phyloP scores from a whole-genome alignment of 2,113 vertebrate genomes.

The Proteles cristata region DNA sequence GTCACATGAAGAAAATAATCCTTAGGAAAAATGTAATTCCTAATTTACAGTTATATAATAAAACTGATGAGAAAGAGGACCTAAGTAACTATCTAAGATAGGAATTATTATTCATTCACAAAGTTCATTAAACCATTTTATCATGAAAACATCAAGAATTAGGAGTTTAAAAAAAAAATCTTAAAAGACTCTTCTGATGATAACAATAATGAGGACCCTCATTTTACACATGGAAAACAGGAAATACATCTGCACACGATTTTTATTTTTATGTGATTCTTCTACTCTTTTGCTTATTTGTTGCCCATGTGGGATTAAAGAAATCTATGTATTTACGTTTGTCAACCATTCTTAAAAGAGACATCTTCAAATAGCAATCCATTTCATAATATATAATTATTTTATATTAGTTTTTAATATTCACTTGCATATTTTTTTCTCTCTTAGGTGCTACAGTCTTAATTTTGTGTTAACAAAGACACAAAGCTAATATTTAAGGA shows the following conservation, averaged over 20 bases:
- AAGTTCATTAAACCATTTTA: slow-evolving; percentile 1
- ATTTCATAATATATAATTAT: neutral
- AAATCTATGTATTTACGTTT: slow-evolving; percentile 11
- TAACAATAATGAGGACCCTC: neutral
- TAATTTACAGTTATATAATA: neutral
- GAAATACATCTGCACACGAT: neutral
- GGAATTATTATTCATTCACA: neutral
- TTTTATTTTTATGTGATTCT: slow-evolving; percentile 15
- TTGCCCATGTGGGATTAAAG: neutral
- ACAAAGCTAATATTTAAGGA: neutral
- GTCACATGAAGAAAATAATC: neutral
- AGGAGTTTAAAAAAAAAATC: neutral
- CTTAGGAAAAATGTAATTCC: neutral
- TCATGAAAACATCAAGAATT: neutral
- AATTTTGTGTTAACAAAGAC: slow-evolving; percentile 2
- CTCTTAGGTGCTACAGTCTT: neutral
- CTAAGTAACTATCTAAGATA: neutral
- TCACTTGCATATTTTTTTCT: neutral
- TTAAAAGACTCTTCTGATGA: neutral
- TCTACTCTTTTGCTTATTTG: neutral
- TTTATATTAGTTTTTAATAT: neutral
- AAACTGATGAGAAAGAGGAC: neutral
- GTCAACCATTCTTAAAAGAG: neutral
- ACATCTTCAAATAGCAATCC: neutral
- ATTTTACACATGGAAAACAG: neutral